These are phyloP conservation scores for Orthosia gothica DNA, from an alignment of 2,888 invertebrate genomes.

Conservation along the genomic window DNA sequence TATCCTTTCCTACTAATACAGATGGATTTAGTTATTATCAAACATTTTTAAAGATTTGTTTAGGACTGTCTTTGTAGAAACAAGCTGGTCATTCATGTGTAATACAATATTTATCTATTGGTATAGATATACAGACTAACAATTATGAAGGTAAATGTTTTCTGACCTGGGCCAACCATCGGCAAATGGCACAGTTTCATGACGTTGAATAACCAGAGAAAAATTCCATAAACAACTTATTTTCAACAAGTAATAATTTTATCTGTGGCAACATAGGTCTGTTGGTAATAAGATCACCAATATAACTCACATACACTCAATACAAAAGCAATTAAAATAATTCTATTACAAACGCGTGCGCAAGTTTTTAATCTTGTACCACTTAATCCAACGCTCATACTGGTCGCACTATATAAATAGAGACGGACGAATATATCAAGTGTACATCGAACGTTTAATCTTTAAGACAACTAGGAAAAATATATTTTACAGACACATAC, in stretches of 20 bases:
- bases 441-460: slow-evolving; percentile 45
- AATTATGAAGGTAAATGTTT: not conserved
- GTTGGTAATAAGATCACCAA: slow-evolving; percentile 28
- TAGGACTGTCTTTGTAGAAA: too few relatives aligned
- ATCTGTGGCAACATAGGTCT: not conserved
- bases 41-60: not conserved
- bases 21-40: not conserved
- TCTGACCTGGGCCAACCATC: not conserved
- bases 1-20: too few relatives aligned
- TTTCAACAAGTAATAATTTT: too few relatives aligned
- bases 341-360: slow-evolving; percentile 45
- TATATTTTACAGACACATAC: slow-evolving; percentile 45
- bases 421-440: slow-evolving; percentile 62
- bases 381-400: slow-evolving; percentile 41
- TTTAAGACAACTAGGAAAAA: slow-evolving; percentile 35
- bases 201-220: not conserved
- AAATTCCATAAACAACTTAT: too few relatives aligned
- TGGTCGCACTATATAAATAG: slow-evolving; percentile 59
- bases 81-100: not conserved
- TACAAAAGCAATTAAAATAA: slow-evolving; percentile 56
- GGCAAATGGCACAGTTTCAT: not conserved
- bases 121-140: too few relatives aligned
- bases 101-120: too few relatives aligned
- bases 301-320: slow-evolving; percentile 42
- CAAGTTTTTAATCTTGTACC: slow-evolving; percentile 45